Base-by-base conservation (phyloP, 1,140 invertebrate genomes). In the Neodiprion pinetum region DNA sequence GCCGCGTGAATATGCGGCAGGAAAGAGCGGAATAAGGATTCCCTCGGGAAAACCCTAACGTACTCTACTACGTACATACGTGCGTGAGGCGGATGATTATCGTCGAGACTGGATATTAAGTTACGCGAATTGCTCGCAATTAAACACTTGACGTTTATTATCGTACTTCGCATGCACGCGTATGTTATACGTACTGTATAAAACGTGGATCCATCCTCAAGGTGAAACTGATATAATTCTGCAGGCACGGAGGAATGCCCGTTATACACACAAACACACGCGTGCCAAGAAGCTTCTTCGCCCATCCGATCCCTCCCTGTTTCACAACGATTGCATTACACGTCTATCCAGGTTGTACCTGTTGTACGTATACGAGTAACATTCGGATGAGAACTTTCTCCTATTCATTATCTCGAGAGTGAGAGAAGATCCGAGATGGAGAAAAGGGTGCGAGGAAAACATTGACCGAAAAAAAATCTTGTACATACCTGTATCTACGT, bases 131-230 rank as follows among this genome's bases (percentile, higher is more conserved):
- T 61, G 53, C n/a, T 61, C 53, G 53, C 53, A 61, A 61, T 61
- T 61, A 61, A 61, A 61, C 53, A 61, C 53, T 61, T 61, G 53
- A 61, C 53, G 53, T 61, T 61, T 17, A 61, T 61, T 61, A 17
- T 17, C 5, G 28, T 40, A 40, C 28, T 40, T 40, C 28, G 28
- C 5, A 40, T 40, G 5, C 5, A 61, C 9, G 4, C 9, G 9
- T 61, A 12, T 7, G 5, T 40, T 40, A 40, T 1, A 40, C 5
- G 1, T 40, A 40, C 28, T 40, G 28, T 40, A 40, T 40, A 40
- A 40, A 40, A 2, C 28, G 28, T 40, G 28, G 5, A 40, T 40
- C 28, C 28, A 61, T 61, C 53, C 11, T 61, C 53, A 61, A 61
- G 53, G 53, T 61, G 53, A 61, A 61, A 61, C n/a, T 61, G 28